Conservation (phyloP, 2,113 vertebrate genomes). For the Phylloscopus trochilus region DNA sequence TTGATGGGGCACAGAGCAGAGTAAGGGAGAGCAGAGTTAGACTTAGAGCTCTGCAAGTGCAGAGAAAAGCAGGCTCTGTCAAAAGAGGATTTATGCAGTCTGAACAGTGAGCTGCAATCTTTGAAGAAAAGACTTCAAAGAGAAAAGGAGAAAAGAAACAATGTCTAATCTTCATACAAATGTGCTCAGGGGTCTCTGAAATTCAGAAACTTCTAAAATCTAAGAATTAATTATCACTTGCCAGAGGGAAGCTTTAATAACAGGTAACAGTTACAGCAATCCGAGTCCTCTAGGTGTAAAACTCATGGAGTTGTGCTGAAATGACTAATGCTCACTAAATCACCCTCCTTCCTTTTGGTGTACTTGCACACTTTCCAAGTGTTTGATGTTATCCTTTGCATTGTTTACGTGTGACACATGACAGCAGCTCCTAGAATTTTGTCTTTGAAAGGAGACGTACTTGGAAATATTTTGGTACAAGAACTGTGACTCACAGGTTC, state of each 20-base stretch:
- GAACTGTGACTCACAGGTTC: not conserved
- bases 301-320: conserved; percentile 61
- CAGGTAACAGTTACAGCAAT: conserved; percentile 62
- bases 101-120: conserved; percentile 56
- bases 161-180: conserved; percentile 77
- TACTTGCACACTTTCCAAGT: conserved; percentile 14
- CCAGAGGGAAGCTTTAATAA: conserved; percentile 71
- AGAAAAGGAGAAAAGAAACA: conserved; percentile 67
- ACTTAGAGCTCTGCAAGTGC: not conserved
- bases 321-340: conserved; percentile 63
- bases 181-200: conserved; percentile 62
- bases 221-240: conserved; percentile 81
- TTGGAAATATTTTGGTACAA: not conserved
- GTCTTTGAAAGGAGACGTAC: not conserved
- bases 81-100: conserved; percentile 48
- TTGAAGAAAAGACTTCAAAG: conserved; percentile 76
- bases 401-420: not conserved
- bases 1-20: not conserved
- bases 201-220: conserved; percentile 68
- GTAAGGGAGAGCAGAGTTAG: not conserved
- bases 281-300: conserved; percentile 64
- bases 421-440: not conserved
- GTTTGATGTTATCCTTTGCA: conserved; percentile 44
- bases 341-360: conserved; percentile 28
- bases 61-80: conserved; percentile 42